phyloP scores from a whole-genome alignment of 2,888 invertebrate genomes.

The Sinopyrophorus schimmeli region DNA sequence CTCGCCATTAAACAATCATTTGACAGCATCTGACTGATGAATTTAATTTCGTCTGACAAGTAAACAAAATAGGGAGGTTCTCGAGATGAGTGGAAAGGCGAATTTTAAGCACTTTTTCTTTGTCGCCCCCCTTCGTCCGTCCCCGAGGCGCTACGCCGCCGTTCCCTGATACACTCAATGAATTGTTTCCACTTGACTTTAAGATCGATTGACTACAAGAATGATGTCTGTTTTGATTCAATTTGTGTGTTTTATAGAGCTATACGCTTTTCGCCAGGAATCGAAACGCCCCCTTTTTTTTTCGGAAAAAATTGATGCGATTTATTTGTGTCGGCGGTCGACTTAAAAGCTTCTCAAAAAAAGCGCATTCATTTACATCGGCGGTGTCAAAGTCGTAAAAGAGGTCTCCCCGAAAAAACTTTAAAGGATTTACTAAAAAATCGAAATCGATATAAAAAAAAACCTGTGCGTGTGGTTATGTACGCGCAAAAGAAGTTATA shows the following conservation, averaged over 20 bases:
- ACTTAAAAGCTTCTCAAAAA: too few relatives aligned
- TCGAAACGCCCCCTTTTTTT: too few relatives aligned
- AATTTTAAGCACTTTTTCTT: conserved; percentile 32
- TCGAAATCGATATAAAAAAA: too few relatives aligned
- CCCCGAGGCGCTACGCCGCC: too few relatives aligned
- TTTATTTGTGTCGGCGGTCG: too few relatives aligned
- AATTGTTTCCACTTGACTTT: conserved; percentile 24
- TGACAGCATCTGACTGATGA: conserved; percentile 45
- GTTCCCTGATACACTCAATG: conserved; percentile 10
- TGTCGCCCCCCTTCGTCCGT: conserved; percentile 20
- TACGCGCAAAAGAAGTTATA: too few relatives aligned
- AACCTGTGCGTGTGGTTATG: too few relatives aligned
- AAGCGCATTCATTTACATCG: too few relatives aligned
- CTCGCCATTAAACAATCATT: conserved; percentile 45
- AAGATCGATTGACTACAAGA: conserved; percentile 24
- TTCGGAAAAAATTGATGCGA: too few relatives aligned
- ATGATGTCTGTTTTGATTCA: conserved; percentile 24
- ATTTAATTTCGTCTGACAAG: conserved; percentile 43
- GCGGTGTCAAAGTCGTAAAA: too few relatives aligned
- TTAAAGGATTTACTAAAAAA: too few relatives aligned
- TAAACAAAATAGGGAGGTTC: conserved; percentile 34
- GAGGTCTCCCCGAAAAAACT: too few relatives aligned
- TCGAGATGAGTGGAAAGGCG: conserved; percentile 18
- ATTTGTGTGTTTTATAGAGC: conserved; percentile 9
- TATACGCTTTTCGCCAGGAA: not conserved